Evolutionary conservation across 2,797 vertebrate species (phyloP).

Genomic region (Enteromius mattozi): DNA sequence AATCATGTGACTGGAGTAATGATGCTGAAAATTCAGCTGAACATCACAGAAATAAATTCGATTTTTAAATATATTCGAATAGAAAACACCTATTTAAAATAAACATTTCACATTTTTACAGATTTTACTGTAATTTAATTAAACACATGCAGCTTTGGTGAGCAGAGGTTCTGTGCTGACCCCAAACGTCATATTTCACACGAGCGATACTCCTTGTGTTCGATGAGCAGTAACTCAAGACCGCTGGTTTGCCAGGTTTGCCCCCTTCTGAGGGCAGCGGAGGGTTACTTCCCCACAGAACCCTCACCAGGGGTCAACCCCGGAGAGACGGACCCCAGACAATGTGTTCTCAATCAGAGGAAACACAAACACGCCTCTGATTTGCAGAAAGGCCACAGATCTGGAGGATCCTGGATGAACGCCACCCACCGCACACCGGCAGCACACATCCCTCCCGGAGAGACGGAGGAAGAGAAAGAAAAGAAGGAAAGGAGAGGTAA

Average conservation of each 20-base stretch:
- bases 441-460: constrained; percentile 56
- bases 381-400: constrained; percentile 58
- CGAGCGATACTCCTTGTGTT: not conserved
- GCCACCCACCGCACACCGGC: constrained; percentile 57
- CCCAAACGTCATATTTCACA: not conserved
- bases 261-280: constrained; percentile 17
- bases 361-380: constrained; percentile 62
- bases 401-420: constrained; percentile 46
- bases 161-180: not conserved
- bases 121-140: not conserved
- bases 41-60: not conserved
- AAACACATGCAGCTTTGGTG: not conserved
- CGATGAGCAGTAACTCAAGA: constrained; percentile 33
- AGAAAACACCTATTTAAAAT: not conserved
- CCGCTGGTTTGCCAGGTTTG: not conserved
- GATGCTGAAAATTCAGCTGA: not conserved
- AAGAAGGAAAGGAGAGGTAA: constrained; percentile 62
- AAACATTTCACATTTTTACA: not conserved
- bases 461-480: constrained; percentile 60
- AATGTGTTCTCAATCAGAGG: constrained; percentile 69
- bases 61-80: not conserved
- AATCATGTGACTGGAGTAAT: not conserved
- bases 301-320: constrained; percentile 37
- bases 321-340: constrained; percentile 61
- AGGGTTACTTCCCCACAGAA: not conserved